Evolutionary conservation across 2,113 vertebrate genomes (phyloP).

Genomic region (Pseudonaja textilis): DNA sequence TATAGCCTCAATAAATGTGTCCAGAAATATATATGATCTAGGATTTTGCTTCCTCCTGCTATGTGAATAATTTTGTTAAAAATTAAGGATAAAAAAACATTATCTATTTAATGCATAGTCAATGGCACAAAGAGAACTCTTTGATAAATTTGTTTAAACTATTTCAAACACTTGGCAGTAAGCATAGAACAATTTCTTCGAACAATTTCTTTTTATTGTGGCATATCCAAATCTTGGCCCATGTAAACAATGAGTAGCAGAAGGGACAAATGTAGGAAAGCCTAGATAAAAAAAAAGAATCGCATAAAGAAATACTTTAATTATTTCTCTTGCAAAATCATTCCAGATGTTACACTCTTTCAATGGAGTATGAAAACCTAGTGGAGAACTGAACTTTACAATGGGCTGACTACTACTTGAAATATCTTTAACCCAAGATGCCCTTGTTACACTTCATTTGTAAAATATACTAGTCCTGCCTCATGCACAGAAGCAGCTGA

Average conservation of each 20-base stretch:
- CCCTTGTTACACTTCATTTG: background rate
- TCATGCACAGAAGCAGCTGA: background rate
- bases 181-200: slow-evolving; percentile 8
- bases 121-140: slow-evolving; percentile 25
- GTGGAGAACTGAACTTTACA: slow-evolving; percentile 26
- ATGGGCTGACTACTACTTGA: slow-evolving; percentile 21
- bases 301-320: slow-evolving; percentile 32
- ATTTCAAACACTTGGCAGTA: slow-evolving; percentile 37
- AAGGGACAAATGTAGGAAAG: slow-evolving; percentile 30
- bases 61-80: slow-evolving; percentile 24
- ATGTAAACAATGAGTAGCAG: slow-evolving; percentile 5
- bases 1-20: slow-evolving; percentile 5
- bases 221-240: slow-evolving; percentile 35
- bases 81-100: slow-evolving; percentile 43
- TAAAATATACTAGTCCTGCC: background rate
- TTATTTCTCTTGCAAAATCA: accelerated
- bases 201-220: slow-evolving; percentile 35
- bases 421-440: background rate
- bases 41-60: slow-evolving; percentile 22
- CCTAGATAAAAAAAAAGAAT: slow-evolving; percentile 39
- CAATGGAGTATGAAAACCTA: slow-evolving; percentile 1
- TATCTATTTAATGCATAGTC: slow-evolving; percentile 50
- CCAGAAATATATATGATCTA: background rate
- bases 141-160: slow-evolving; percentile 18
- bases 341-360: background rate